Conservation (phyloP, 1,140 invertebrate genomes). For the Heliconius nattereri region DNA sequence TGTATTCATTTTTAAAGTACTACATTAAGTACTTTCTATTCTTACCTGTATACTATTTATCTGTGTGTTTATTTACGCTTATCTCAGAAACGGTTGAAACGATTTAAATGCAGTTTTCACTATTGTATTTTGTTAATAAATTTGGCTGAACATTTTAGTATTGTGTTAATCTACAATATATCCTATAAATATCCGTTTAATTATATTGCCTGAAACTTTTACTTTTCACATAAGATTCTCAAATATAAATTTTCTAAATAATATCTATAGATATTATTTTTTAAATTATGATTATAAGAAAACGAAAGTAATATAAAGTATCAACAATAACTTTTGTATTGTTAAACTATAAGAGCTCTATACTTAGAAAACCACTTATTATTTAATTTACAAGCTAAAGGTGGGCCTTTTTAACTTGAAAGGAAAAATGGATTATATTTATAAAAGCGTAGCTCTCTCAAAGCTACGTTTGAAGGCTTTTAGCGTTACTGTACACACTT, state of each 20-base stretch:
- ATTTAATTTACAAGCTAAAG: not conserved
- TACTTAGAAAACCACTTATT: constrained; percentile 1
- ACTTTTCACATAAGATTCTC: too few species aligned
- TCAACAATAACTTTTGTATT: not conserved
- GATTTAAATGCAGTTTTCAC: too few species aligned
- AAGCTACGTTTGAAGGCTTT: constrained; percentile 6
- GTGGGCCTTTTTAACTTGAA: constrained; percentile 10
- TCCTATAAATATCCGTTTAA: too few species aligned
- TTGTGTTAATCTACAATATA: too few species aligned
- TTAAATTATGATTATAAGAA: too few species aligned
- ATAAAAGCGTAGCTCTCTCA: not conserved
- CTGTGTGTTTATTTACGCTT: not conserved
- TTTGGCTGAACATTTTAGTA: too few species aligned
- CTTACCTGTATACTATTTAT: not conserved
- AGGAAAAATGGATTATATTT: not conserved
- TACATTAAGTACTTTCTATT: too few species aligned
- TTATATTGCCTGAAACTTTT: too few species aligned
- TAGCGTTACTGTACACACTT: constrained; percentile 13
- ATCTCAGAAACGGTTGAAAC: not conserved
- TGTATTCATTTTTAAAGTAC: not conserved
- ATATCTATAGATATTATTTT: too few species aligned
- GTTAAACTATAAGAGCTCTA: not conserved
- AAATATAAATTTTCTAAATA: too few species aligned
- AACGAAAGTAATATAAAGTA: too few species aligned
- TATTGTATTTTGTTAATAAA: too few species aligned